Evolutionary conservation across 2,888 invertebrate genomes (phyloP).

Genomic region (Sminthurinus aureus): DNA sequence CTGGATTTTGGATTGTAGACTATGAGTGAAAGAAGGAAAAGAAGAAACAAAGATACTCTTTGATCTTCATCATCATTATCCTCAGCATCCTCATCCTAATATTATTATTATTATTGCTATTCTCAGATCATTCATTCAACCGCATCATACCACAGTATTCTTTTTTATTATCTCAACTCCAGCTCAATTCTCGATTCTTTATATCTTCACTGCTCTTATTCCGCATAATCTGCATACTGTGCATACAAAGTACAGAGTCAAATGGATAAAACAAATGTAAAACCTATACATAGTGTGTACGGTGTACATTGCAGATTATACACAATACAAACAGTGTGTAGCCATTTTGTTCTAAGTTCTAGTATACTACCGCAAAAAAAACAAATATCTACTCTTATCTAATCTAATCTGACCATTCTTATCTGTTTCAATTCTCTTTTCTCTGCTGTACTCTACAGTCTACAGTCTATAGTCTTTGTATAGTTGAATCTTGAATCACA

Average conservation of each 20-base stretch:
- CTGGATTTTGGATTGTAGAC: too few species aligned
- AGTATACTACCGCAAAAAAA: too few species aligned
- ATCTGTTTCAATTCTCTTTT: background rate
- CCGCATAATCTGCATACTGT: background rate
- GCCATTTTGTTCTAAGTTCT: too few species aligned
- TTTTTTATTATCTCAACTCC: background rate
- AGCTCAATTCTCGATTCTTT: background rate
- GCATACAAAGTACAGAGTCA: background rate
- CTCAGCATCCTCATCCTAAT: too few species aligned
- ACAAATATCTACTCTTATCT: background rate
- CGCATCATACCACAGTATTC: background rate
- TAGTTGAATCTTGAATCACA: too few species aligned
- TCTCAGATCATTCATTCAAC: background rate
- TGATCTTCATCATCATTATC: background rate
- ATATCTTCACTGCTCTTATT: background rate
- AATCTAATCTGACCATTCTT: background rate
- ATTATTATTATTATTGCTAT: background rate
- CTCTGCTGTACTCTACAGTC: background rate
- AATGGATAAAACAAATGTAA: too few species aligned
- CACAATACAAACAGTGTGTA: too few species aligned
- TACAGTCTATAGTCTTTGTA: too few species aligned
- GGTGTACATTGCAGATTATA: too few species aligned
- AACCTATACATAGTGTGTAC: too few species aligned
- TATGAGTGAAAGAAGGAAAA: too few species aligned
- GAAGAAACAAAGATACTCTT: background rate